Conservation (phyloP, 2,113 vertebrate species). For the Tympanuchus pallidicinctus region DNA sequence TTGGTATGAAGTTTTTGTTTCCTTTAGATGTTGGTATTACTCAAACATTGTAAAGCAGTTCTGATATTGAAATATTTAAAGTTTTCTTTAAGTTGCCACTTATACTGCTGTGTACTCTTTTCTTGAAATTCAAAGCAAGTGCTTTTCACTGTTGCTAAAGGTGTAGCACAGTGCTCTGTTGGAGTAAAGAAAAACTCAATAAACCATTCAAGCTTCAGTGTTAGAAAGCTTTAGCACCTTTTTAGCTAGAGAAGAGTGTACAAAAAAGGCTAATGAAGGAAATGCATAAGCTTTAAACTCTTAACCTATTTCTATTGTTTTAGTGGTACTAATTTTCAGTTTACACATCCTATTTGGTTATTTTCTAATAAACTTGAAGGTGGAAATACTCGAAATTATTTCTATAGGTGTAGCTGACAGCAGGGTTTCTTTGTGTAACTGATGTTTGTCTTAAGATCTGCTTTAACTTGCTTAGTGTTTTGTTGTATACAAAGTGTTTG, state of each 20-base stretch:
- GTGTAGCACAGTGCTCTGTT: background rate
- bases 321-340: background rate
- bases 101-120: background rate
- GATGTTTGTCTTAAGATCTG: background rate
- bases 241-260: background rate
- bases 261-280: background rate
- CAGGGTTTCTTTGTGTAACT: fast-evolving
- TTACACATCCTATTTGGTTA: background rate
- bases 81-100: background rate
- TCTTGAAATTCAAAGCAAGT: background rate
- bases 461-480: background rate
- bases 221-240: background rate
- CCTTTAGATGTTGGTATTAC: background rate
- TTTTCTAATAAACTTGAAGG: background rate
- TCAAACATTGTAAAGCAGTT: background rate
- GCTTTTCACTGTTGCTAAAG: background rate
- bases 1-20: background rate
- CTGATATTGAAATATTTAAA: background rate
- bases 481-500: background rate
- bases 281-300: background rate
- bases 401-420: fast-evolving
- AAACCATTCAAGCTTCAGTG: background rate
- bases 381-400: background rate
- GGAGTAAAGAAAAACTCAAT: background rate
- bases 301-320: background rate